Base-by-base conservation (phyloP, 2,797 vertebrate genomes). In the Falco biarmicus region DNA sequence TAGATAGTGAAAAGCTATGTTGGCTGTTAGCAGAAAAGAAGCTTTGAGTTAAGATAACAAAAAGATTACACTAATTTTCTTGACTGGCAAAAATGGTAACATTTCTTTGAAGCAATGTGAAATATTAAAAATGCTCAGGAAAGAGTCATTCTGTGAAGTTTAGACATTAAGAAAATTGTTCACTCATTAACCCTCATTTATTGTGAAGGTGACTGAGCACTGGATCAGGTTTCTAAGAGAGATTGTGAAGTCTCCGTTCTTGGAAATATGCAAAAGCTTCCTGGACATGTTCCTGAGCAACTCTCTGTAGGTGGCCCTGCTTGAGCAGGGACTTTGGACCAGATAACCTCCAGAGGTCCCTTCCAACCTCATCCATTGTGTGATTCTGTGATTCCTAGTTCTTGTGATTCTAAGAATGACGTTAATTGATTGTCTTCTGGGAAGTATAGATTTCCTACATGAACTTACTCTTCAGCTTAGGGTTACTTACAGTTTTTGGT, bases 391-490 rank as follows among this genome's bases (percentile, higher is more conserved):
- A 29, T 84, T 84, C 19, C 7, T 69, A 21, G 21, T 53, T 69
- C 47, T 53, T 21, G 10, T n/a, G 29, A 80, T 59, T 95, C n/a
- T 56, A 84, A 91, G 37, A 60, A 76, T 73, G 25, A 51, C 18
- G 68, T 94, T 81, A 84, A 93, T 92, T 56, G 69, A 31, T 78
- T 91, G 15, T 73, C 65, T 93, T 39, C 77, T 86, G 34, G 41
- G 94, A 90, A 94, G 63, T 51, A 59, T n/a, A 86, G 82, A 66
- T 75, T 95, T 97, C 56, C 82, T 96, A 94, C 88, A 76, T 18
- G 4, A 47, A 96, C 31, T 59, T 94, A 29, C 47, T 93, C 37
- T 91, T 90, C 53, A 84, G 11, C 25, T 90, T 63, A 79, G 48
- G 74, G 53, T 74, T 94, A 25, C 74, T 60, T 60, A 28, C 45